Conservation (phyloP, 2,797 vertebrate genomes). For the Numenius phaeopus region DNA sequence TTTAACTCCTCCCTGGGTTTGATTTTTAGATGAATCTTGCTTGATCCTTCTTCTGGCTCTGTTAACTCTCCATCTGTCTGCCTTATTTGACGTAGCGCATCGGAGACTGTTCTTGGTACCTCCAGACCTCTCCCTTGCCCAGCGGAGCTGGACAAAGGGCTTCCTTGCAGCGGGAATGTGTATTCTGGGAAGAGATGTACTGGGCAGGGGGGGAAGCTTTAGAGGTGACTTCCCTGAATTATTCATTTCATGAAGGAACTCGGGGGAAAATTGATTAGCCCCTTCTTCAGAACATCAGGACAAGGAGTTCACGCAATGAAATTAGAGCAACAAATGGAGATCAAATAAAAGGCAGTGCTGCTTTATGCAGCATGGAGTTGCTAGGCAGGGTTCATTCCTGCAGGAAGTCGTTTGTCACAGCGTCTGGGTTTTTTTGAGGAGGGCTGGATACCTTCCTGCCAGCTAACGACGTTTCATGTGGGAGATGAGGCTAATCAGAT, state of each 20-base stretch:
- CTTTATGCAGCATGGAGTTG: not conserved
- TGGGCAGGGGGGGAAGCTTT: not conserved
- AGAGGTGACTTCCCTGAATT: not conserved
- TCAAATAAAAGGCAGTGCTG: not conserved
- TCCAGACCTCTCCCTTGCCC: not conserved
- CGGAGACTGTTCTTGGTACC: not conserved
- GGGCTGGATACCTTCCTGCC: conserved; percentile 30
- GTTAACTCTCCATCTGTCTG: conserved; percentile 25
- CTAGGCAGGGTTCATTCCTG: conserved; percentile 2
- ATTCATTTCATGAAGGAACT: not conserved
- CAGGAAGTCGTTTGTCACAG: conserved; percentile 9
- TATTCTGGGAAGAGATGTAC: not conserved
- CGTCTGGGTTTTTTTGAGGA: not conserved
- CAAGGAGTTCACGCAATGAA: not conserved
- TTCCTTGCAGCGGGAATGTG: not conserved
- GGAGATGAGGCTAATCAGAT: not conserved
- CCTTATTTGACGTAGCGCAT: not conserved
- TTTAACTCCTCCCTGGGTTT: conserved; percentile 16
- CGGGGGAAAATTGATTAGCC: not conserved
- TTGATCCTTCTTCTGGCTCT: conserved; percentile 36
- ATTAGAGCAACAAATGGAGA: conserved; percentile 18
- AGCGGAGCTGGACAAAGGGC: not conserved
- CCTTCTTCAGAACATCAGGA: not conserved
- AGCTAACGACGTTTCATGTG: not conserved
- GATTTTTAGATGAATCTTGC: not conserved